These are phyloP conservation scores for Neodon shergylaensis DNA, from an alignment of 2,113 vertebrate genomes.

Conservation along the genomic window DNA sequence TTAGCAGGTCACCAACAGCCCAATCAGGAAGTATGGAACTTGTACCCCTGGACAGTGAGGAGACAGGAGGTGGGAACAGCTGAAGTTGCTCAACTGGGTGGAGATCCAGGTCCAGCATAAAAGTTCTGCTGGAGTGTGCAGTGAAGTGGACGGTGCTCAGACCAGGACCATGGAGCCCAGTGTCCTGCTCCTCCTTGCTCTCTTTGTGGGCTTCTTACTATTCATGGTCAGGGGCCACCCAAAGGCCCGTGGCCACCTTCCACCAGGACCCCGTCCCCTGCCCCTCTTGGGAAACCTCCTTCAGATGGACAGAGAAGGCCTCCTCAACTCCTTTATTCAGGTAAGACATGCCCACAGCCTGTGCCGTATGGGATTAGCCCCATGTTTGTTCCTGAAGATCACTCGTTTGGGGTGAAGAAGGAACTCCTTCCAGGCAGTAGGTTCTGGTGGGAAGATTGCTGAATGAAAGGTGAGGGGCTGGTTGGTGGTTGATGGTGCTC, in stretches of 20 bases:
- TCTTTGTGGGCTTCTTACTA: conserved; percentile 47
- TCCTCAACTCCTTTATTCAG: conserved; percentile 71
- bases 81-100: neutral
- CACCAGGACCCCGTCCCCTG: conserved; percentile 74
- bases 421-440: neutral
- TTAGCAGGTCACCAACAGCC: fast-evolving
- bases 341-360: conserved; percentile 50
- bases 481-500: no score
- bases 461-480: no score
- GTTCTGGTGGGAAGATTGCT: neutral
- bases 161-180: neutral
- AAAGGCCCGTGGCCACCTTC: conserved; percentile 42
- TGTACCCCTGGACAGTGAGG: fast-evolving
- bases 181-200: conserved; percentile 47
- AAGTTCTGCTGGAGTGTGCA: no score
- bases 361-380: no score
- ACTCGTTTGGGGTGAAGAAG: neutral
- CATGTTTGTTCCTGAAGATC: neutral
- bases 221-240: conserved; percentile 15
- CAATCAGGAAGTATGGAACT: neutral
- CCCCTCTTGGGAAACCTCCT: conserved; percentile 81
- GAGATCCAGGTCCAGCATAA: neutral
- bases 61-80: neutral
- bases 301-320: conserved; percentile 69
- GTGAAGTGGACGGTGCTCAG: no score